Conservation (phyloP, 1,140 invertebrate species). For the Chelonus insularis region DNA sequence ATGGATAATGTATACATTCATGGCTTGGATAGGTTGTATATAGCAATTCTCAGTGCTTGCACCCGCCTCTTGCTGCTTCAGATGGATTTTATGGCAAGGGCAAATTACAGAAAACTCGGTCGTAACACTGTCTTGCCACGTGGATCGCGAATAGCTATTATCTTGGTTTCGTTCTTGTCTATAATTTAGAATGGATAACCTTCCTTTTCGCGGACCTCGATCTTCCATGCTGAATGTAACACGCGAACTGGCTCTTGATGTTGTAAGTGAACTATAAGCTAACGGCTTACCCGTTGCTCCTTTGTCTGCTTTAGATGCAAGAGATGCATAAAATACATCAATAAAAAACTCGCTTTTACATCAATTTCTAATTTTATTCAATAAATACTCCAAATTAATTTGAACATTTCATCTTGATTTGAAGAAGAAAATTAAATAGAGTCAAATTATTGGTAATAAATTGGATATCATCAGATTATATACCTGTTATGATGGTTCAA, state of each 20-base stretch:
- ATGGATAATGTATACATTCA: too few relatives aligned
- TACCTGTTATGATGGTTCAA: too few relatives aligned
- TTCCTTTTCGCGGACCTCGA: conserved; percentile 30
- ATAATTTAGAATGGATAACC: conserved; percentile 35
- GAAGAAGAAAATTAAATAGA: too few relatives aligned
- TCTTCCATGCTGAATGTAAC: conserved; percentile 9
- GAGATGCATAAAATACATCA: neutral
- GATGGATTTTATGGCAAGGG: conserved; percentile 11
- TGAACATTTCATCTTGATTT: too few relatives aligned
- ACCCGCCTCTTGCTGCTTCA: neutral
- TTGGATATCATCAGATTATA: too few relatives aligned
- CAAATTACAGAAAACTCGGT: conserved; percentile 33
- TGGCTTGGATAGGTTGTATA: too few relatives aligned
- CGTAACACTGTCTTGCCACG: conserved; percentile 28
- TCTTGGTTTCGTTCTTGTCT: conserved; percentile 26
- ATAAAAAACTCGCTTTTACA: neutral
- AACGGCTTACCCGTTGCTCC: neutral
- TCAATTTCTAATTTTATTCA: too few relatives aligned
- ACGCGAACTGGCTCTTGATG: neutral
- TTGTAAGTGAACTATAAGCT: neutral
- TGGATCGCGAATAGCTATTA: conserved; percentile 33
- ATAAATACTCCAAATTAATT: too few relatives aligned
- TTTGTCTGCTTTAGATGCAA: neutral
- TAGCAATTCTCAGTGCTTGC: too few relatives aligned
- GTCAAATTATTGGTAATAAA: too few relatives aligned